These are phyloP conservation scores for Emydura subglobosa DNA, from an alignment of 2,113 vertebrate genomes.

Conservation along the genomic window DNA sequence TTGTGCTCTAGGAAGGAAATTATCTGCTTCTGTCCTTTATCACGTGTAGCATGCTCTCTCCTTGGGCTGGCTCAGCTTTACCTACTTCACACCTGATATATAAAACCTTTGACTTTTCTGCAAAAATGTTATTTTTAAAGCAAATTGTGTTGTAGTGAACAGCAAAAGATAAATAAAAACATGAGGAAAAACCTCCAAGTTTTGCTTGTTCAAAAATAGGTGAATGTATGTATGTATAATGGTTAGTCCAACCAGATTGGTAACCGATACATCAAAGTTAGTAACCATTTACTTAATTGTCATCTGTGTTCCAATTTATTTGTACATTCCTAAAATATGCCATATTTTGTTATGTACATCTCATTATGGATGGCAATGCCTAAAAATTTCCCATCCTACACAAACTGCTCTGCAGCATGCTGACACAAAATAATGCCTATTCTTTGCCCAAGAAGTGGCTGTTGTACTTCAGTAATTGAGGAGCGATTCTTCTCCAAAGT, in stretches of 20 bases:
- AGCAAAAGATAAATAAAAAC: neutral
- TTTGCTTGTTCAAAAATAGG: neutral
- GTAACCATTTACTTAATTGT: neutral
- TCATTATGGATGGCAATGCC: neutral
- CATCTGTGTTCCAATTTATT: neutral
- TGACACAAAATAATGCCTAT: neutral
- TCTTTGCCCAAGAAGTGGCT: neutral
- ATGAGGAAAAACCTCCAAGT: neutral
- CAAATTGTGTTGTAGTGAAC: neutral
- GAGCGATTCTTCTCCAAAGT: neutral
- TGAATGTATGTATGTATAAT: neutral
- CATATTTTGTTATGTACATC: neutral
- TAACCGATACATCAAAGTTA: neutral
- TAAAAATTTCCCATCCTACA: neutral
- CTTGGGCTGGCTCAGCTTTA: neutral
- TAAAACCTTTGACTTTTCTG: neutral
- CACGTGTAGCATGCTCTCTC: neutral
- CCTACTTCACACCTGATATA: neutral
- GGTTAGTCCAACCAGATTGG: neutral
- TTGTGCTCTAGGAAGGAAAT: neutral
- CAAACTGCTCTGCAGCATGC: neutral
- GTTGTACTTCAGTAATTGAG: neutral
- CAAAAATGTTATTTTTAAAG: neutral
- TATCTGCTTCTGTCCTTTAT: neutral
- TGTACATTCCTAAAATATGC: neutral